Evolutionary conservation across 2,888 invertebrate genomes (phyloP), one percentile per base, ranked within the genome.

Genomic region (Agrotis ipsilon): DNA sequence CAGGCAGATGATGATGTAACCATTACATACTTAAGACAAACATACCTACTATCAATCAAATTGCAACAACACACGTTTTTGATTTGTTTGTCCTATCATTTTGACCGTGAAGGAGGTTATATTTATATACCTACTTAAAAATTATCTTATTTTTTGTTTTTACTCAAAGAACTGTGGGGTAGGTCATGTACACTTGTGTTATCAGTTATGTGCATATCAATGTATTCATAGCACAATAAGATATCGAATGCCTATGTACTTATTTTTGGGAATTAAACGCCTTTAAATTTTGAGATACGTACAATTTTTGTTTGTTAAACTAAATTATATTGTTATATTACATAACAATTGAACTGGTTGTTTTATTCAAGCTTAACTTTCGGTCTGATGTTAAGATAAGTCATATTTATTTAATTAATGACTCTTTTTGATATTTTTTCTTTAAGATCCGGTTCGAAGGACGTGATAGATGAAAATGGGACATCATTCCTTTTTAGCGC

Each of bases 91-190:
- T 72, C 48, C 43, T 72, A 72, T 62, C 73, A 54, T 61, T 62
- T 61, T 72, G 73, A 71, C 73, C 62, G 52, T 43, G 39, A 21
- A 39, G n/a, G 2, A 21, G 7, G 51, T 72, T 39, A 39, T 1
- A 39, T 39, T 39, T 43, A 55, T 43, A 18, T 19, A 54, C 54
- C 27, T 18, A 65, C 21, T 46, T 65, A 9, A 39, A n/a, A 39
- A 39, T 72, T 43, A 72, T 71, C 71, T 54, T 72, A 61, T 45
- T 73, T 39, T 72, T 72, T 64, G 65, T 72, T 64, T 64, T 18
- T 49, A 32, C 18, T 54, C 24, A 24, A 62, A 62, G n/a, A 49
- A 59, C 49, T 45, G 58, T 75, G 58, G 18, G 57, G 24, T 62
- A 62, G 74, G 74, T 75, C 48, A 61, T 72, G 60, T 5, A 5